These are phyloP conservation scores for Castor canadensis DNA, from an alignment of 2,113 vertebrate species.

Conservation along the genomic window DNA sequence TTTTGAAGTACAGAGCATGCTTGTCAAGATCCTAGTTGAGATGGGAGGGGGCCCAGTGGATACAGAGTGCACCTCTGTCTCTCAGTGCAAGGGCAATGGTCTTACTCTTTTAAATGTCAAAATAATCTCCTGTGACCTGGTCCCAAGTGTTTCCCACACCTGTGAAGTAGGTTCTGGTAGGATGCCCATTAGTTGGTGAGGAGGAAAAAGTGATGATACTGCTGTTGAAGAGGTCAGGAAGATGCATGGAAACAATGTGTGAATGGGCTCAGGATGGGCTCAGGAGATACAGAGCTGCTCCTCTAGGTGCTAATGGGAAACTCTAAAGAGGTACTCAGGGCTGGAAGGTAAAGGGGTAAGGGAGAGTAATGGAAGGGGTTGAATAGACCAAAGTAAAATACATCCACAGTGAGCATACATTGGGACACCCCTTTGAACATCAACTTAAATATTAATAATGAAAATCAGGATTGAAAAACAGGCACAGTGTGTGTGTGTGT, in stretches of 20 bases:
- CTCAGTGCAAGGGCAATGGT: background rate
- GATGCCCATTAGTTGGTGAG: background rate
- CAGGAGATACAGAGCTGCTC: background rate
- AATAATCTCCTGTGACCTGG: background rate
- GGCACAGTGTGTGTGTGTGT: too few relatives aligned
- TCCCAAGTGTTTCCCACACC: background rate
- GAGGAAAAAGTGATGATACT: background rate
- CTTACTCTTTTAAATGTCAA: background rate
- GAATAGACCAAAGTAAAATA: too few relatives aligned
- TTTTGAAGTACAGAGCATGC: background rate
- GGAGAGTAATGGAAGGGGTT: too few relatives aligned
- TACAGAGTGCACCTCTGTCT: background rate
- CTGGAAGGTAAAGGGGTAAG: background rate
- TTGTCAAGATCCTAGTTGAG: background rate
- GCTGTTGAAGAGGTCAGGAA: background rate
- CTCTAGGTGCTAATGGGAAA: background rate
- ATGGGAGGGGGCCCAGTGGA: background rate
- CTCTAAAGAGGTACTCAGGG: background rate
- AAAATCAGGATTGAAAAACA: too few relatives aligned
- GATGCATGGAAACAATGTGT: background rate
- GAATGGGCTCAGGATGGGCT: background rate
- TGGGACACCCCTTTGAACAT: too few relatives aligned
- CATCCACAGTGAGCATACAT: too few relatives aligned
- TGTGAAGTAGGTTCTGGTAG: background rate
- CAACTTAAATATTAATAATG: too few relatives aligned